Evolutionary conservation across 2,113 vertebrate genomes (phyloP).

Genomic region (Desmodus rotundus): DNA sequence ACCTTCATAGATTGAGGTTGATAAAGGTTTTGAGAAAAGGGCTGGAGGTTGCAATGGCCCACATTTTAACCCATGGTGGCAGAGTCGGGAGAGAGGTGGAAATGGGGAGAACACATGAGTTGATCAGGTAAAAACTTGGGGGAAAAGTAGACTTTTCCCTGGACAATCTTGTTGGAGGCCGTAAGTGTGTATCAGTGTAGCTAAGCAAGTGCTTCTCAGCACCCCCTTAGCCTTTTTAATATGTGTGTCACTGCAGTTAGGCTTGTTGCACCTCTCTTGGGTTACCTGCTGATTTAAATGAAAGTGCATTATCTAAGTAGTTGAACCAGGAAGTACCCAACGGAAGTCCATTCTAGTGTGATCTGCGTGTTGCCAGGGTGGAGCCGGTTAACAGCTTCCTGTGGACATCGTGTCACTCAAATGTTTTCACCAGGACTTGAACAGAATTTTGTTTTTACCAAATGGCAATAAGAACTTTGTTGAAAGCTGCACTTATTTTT

Average conservation of each 20-base stretch:
- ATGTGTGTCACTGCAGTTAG: conserved; percentile 48
- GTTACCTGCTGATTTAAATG: conserved; percentile 76
- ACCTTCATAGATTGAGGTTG: neutral
- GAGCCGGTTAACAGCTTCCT: conserved; percentile 75
- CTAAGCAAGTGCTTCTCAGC: neutral
- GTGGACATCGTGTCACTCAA: conserved; percentile 76
- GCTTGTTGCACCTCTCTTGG: conserved; percentile 66
- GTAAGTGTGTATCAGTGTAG: neutral
- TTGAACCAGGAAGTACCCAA: conserved; percentile 76
- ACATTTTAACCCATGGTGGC: neutral
- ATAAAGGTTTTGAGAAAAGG: neutral
- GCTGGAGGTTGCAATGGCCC: neutral
- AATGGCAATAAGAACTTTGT: conserved; percentile 68
- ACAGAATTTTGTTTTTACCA: conserved; percentile 71
- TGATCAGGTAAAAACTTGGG: neutral
- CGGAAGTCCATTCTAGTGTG: conserved; percentile 72
- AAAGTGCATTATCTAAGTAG: conserved; percentile 76
- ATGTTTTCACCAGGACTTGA: conserved; percentile 73
- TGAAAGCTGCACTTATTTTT: conserved; percentile 69
- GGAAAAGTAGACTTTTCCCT: neutral
- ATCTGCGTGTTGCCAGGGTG: conserved; percentile 76
- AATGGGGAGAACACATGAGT: neutral
- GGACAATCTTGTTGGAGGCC: neutral
- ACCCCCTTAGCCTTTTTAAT: neutral
- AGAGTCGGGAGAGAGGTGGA: neutral